Percentiles rank a stretch among this genome's conserved stretches.
Evolutionary conservation across 92 coral and sea anemone genomes (phyloP).

Genomic region (Porites divaricata): DNA sequence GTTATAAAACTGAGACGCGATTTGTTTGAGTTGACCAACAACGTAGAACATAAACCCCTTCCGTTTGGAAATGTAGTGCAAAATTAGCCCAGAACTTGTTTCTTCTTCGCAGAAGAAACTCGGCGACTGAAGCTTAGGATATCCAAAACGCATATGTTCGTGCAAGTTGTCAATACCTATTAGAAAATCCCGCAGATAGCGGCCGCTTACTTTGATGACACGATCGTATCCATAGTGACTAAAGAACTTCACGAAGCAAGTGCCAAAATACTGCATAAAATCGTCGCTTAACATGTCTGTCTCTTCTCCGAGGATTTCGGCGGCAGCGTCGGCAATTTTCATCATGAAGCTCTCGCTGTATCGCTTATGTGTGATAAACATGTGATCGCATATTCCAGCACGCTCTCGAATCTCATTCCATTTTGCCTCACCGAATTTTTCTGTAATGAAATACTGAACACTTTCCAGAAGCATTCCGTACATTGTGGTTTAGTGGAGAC

Average conservation of each 20-base stretch:
- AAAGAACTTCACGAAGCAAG: constrained; percentile 83
- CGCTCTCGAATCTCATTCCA: constrained; percentile 69
- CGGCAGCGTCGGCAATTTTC: constrained; percentile 73
- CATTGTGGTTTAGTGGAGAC: constrained; percentile 26
- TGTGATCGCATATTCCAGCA: constrained; percentile 58
- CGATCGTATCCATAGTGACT: constrained; percentile 88
- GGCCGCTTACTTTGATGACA: constrained; percentile 85
- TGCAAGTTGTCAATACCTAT: constrained; percentile 86
- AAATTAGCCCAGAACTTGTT: constrained; percentile 67
- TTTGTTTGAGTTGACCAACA: constrained; percentile 79
- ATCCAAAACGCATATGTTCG: constrained; percentile 92
- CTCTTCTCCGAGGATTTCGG: constrained; percentile 57
- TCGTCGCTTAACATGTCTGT: constrained; percentile 73
- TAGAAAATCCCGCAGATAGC: constrained; percentile 80
- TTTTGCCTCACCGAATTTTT: constrained; percentile 71
- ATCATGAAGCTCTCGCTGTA: constrained; percentile 75
- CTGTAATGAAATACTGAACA: constrained; percentile 55
- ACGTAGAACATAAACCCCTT: constrained; percentile 81
- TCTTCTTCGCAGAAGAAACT: constrained; percentile 89
- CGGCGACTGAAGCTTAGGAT: constrained; percentile 84
- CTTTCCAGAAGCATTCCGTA: constrained; percentile 85
- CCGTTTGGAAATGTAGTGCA: constrained; percentile 77
- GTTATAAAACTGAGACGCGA: constrained; percentile 69
- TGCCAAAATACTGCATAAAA: constrained; percentile 81
- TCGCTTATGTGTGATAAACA: constrained; percentile 73